A percentile compares a stretch with the other conserved stretches of the same genome.
These are phyloP conservation scores for Rhegmatorhina hoffmannsi DNA, from an alignment of 2,113 vertebrate genomes.

Conservation along the genomic window DNA sequence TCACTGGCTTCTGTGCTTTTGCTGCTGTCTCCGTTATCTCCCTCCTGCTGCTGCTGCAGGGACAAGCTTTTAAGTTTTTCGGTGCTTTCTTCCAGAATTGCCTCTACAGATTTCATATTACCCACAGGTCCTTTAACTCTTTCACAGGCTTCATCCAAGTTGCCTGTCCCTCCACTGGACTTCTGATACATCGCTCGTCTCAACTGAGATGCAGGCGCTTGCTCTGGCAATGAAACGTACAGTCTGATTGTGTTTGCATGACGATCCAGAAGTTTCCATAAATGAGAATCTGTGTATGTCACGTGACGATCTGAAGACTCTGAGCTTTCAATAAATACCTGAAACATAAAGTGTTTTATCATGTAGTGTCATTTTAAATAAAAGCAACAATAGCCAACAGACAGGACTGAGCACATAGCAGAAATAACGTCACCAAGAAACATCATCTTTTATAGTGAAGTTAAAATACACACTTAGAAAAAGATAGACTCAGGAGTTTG, in stretches of 20 bases:
- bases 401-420: neutral
- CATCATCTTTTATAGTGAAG: neutral
- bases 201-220: slow-evolving; percentile 85
- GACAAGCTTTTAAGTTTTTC: slow-evolving; percentile 97
- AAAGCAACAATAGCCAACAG: neutral
- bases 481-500: neutral
- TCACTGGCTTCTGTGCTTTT: slow-evolving; percentile 95
- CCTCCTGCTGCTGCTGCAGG: slow-evolving; percentile 83
- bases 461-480: neutral
- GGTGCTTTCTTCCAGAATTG: slow-evolving; percentile 95
- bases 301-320: slow-evolving; percentile 87
- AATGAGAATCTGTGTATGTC: slow-evolving; percentile 88
- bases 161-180: slow-evolving; percentile 74
- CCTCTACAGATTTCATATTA: slow-evolving; percentile 89
- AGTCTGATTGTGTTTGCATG: slow-evolving; percentile 97
- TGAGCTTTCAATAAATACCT: slow-evolving; percentile 97
- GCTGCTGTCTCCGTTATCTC: slow-evolving; percentile 90
- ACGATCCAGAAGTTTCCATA: slow-evolving; percentile 96
- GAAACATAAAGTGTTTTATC: neutral
- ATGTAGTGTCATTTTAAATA: neutral
- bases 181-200: slow-evolving; percentile 87
- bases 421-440: neutral
- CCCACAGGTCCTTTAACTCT: slow-evolving; percentile 78
- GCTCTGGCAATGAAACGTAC: slow-evolving; percentile 90
- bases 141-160: slow-evolving; percentile 79